phyloP scores from a whole-genome alignment of 2,113 vertebrate species.

The Phalacrocorax aristotelis region DNA sequence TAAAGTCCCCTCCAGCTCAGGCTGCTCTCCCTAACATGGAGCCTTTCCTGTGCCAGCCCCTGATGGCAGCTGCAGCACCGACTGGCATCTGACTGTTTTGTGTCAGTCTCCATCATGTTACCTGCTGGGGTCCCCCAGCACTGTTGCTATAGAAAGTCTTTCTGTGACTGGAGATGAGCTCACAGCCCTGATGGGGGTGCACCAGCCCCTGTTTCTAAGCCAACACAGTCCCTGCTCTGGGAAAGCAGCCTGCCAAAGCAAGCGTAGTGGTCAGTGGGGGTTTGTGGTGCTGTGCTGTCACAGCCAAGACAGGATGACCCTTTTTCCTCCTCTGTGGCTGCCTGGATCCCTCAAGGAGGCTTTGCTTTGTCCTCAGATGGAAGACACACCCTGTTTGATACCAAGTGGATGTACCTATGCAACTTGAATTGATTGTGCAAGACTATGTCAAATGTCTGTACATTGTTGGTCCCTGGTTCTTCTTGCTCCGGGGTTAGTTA shows the following conservation, averaged over 20 bases:
- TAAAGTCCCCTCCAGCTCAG: neutral
- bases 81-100: neutral
- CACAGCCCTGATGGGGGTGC: neutral
- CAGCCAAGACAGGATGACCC: neutral
- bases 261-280: no score
- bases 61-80: neutral
- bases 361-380: neutral
- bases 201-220: neutral
- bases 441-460: neutral
- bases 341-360: neutral
- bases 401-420: neutral
- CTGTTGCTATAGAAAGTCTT: neutral
- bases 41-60: neutral
- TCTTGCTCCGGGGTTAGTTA: neutral
- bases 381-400: neutral
- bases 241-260: neutral
- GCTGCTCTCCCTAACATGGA: fast-evolving
- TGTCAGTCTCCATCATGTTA: neutral
- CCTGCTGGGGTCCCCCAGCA: neutral
- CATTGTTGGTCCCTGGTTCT: neutral
- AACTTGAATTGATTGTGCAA: neutral
- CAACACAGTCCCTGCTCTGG: neutral
- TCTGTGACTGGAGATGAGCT: neutral
- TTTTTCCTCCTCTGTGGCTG: neutral
- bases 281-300: neutral